These are phyloP conservation scores for Australoheros facetus DNA, from an alignment of 2,797 vertebrate genomes.

Conservation along the genomic window DNA sequence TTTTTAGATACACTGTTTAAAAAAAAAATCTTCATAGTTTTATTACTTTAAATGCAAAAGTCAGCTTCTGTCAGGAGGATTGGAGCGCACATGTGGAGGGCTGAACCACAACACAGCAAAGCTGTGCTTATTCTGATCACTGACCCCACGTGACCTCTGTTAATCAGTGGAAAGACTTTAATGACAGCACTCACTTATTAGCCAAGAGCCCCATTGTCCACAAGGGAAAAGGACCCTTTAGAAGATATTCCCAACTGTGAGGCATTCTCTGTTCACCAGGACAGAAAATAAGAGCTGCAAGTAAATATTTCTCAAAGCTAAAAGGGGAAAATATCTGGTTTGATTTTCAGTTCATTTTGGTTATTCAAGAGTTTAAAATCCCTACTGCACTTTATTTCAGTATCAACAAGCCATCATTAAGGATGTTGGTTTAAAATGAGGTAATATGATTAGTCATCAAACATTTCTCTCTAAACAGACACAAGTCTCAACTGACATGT, in stretches of 20 bases:
- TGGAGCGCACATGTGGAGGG: neutral
- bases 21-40: too few species aligned
- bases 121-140: constrained; percentile 19
- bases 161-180: constrained; percentile 51
- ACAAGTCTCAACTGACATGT: neutral
- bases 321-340: neutral
- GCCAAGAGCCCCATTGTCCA: neutral
- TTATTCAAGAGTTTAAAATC: neutral
- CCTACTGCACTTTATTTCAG: neutral
- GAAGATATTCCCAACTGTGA: neutral
- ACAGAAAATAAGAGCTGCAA: neutral
- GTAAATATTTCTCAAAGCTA: too few species aligned
- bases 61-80: neutral
- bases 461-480: neutral
- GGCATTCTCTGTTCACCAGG: neutral
- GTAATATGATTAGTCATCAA: neutral
- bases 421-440: neutral
- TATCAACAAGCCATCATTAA: neutral
- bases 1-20: too few species aligned
- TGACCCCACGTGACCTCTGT: constrained; percentile 66
- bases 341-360: neutral
- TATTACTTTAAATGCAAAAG: too few species aligned
- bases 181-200: constrained; percentile 33
- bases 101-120: constrained; percentile 14
- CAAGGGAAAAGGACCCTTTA: neutral